Base-by-base conservation (phyloP, 1,140 invertebrate species). In the Marisa cornuarietis region DNA sequence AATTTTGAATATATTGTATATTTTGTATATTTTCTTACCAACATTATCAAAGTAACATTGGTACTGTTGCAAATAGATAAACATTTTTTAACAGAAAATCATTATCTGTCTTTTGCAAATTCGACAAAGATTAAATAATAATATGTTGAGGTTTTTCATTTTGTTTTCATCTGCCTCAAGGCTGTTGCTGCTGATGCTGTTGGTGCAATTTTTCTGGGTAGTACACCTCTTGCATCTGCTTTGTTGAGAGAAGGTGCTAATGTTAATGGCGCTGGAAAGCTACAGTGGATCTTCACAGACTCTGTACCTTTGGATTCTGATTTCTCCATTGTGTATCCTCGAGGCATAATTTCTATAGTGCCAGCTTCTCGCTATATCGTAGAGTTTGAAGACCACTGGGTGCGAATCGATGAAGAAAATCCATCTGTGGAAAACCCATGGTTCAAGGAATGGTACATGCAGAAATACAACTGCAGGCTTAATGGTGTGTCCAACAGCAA, bases 311-410 rank as follows among this genome's bases (percentile, higher is more conserved):
- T 87, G 52, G 80, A 66, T 75, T 81, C 1, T 81, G 79, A 31
- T 84, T 88, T 75, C 80, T 79, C 78, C 81, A 80, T 69, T 81
- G 83, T 68, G 11, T 87, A 89, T 66, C 86, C 84, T 76, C 86
- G 84, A 76, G 88, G 88, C 71, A 80, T 88, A 14, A 82, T 90
- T 22, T 82, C 87, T n/a, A 85, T 90, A 13, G 78, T 89, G 62
- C 82, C 86, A 13, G 84, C 84, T 82, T 79, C 85, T 71, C 80
- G 82, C 71, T 86, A 80, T 71, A 88, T 84, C 66, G 88, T 81
- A 52, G 87, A 87, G 78, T 90, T 90, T 86, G 88, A 90, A 74
- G 88, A 90, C 79, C 88, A 90, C 77, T 92, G 91, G 86, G 85
- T 71, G 51, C 82, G 91, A 58, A 85, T 90, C 42, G 87, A 92